Evolutionary conservation across 1,140 invertebrate species (phyloP), one percentile per base, ranked within the genome.

Genomic region (Penaeus indicus): DNA sequence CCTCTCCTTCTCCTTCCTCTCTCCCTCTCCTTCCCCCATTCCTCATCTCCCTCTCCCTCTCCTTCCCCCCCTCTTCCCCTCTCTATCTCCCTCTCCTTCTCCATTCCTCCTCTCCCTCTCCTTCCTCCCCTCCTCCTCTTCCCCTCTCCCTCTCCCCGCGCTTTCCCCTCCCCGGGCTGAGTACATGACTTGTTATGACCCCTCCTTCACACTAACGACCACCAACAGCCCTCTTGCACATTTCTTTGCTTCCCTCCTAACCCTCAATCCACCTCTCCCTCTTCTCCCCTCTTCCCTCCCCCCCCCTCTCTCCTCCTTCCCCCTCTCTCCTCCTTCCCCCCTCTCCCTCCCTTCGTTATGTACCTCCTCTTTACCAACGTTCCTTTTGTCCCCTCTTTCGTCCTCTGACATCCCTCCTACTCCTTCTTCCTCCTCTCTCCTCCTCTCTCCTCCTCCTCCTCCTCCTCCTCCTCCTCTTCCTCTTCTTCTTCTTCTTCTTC

Each of bases 391-490:
- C 75, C 32, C 54, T n/a, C 38, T 81, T 27, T 81, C 79, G 19
- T n/a, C 25, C 32, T 81, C 47, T 61, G 18, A 60, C 79, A 60
- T 60, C 61, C 79, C 61, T 60, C 61, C 79, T 81, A 32, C 61
- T 60, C 61, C 47, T 81, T 60, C 61, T 42, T 81, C 79, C 61
- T 60, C 54, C 47, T 81, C 47, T 81, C 47, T 60, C 47, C 54
- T 42, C 61, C 47, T 60, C 79, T 81, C 47, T 47, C 47, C 61
- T 42, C 54, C 38, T 60, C 47, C 61, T 60, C 54, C 79, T 81
- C 47, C 27, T 22, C 54, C 79, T 81, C 47, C 61, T 60, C 25
- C 75, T 22, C 27, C 64, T 69, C 64, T 7, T 27, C 27, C 64
- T 16, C 18, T 7, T 8, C 75, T 38, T 25, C 32, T 4, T 78